phyloP scores from a whole-genome alignment of 92 coral and sea anemone genomes.

The Metridium senile region DNA sequence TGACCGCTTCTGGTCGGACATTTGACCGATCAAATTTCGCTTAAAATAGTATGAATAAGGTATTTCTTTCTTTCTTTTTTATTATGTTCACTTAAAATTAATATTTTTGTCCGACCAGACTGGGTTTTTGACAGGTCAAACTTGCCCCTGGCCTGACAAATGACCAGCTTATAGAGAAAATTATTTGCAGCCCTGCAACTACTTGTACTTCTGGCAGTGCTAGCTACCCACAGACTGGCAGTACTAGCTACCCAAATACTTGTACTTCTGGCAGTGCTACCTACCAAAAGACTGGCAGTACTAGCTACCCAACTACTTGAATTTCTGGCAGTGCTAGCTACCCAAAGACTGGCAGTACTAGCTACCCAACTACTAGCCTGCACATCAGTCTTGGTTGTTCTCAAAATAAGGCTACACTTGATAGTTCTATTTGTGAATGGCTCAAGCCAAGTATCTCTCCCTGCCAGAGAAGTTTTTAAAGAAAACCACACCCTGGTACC shows the following conservation, averaged over 20 bases:
- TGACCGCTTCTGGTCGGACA: too few species aligned
- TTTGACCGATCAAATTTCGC: too few species aligned
- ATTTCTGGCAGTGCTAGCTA: neutral
- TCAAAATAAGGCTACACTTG: constrained; percentile 9
- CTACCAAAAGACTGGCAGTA: constrained; percentile 15
- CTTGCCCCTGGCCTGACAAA: too few species aligned
- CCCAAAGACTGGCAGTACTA: constrained; percentile 9
- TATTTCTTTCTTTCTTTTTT: too few species aligned
- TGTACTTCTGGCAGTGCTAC: neutral
- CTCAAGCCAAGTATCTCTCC: constrained; percentile 26
- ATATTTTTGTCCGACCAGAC: too few species aligned
- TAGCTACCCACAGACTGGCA: too few species aligned
- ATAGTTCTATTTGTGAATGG: constrained; percentile 36
- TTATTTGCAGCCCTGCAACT: too few species aligned
- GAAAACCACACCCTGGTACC: constrained; percentile 9
- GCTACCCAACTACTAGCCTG: constrained; percentile 16
- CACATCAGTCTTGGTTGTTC: constrained; percentile 15
- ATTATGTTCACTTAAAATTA: too few species aligned
- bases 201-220: too few species aligned
- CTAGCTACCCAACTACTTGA: constrained; percentile 6
- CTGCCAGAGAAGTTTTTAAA: constrained; percentile 30
- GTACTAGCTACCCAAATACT: neutral
- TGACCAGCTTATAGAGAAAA: too few species aligned
- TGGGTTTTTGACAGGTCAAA: too few species aligned
- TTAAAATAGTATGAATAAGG: too few species aligned